These are phyloP conservation scores for Carettochelys insculpta DNA, from an alignment of 2,113 vertebrate genomes.

Conservation along the genomic window DNA sequence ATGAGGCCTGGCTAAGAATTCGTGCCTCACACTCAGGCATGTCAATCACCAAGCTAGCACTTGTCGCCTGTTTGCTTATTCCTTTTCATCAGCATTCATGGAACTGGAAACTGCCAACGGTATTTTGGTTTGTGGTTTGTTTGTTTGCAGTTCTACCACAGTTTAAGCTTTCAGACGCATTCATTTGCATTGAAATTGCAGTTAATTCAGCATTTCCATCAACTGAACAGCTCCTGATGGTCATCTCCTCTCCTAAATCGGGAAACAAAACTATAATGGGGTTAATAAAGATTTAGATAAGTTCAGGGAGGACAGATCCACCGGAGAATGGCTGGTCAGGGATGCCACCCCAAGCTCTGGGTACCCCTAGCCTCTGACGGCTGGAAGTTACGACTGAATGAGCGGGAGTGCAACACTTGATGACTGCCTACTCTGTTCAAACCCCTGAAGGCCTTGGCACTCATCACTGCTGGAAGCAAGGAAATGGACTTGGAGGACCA, in stretches of 20 bases:
- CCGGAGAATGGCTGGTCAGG: too few relatives aligned
- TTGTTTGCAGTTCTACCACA: neutral
- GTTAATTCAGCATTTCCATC: neutral
- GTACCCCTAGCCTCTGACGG: too few relatives aligned
- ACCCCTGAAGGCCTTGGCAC: too few relatives aligned
- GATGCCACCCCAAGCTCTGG: too few relatives aligned
- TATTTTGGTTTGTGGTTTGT: neutral
- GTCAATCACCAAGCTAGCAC: constrained; percentile 51
- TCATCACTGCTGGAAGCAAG: too few relatives aligned
- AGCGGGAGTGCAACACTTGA: too few relatives aligned
- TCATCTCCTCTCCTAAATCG: too few relatives aligned
- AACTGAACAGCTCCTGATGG: neutral
- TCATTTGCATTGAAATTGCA: neutral
- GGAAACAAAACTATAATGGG: neutral
- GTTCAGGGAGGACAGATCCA: too few relatives aligned
- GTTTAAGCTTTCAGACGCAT: neutral
- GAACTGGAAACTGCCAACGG: neutral
- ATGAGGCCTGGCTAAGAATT: constrained; percentile 40
- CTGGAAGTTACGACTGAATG: too few relatives aligned
- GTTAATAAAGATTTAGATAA: too few relatives aligned
- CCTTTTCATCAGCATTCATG: constrained; percentile 26
- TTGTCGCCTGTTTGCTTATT: constrained; percentile 37
- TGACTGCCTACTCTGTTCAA: too few relatives aligned
- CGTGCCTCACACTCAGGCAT: constrained; percentile 49
- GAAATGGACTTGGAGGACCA: too few relatives aligned